Evolutionary conservation across 2,797 vertebrate species (phyloP), one percentile per base, ranked within the genome.

Genomic region (Eulemur albifrons): DNA sequence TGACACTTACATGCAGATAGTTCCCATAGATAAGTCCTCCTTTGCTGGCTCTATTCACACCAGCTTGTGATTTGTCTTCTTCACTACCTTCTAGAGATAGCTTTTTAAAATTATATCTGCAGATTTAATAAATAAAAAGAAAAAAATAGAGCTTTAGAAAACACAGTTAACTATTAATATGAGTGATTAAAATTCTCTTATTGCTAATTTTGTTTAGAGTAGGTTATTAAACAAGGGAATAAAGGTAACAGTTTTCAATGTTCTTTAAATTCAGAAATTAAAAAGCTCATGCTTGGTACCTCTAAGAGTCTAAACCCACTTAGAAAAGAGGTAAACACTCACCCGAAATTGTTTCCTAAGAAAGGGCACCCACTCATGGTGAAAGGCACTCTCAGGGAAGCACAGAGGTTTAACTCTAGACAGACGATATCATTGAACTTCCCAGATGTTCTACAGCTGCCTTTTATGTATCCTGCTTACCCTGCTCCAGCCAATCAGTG

Each of bases 11-110:
- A 98, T 99, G 99, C 59, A 99, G 97, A 90, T 99, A 99, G 88
- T 99, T 99, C 43, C 99, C 99, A 21, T 99, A 99, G 94, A 99
- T 97, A 82, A 99, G 98, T 12, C 99, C 99, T 93, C 99, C 99
- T 98, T 98, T 99, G 95, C 98, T 99, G 98, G 99, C 99, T 97
- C 99, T 99, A 97, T 99, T 99, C 88, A 98, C 96, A 18, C 99
- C 99, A 14, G 96, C 98, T 97, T 99, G 99, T 70, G 99, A 98
- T 54, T 96, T 97, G 54, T 99, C 99, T 1, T 99, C 98, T n/a
- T 99, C 98, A 32, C 90, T 97, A 23, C 97, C 95, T 54, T 98
- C 98, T 97, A 98, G 94, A 97, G 98, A 99, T 0, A 98, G 88
- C n/a, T 98, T 99, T 97, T 97, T 99, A 96, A 99, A 99, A 97